Evolutionary conservation across 92 coral and sea anemone species (phyloP).

Genomic region (Metridium senile): DNA sequence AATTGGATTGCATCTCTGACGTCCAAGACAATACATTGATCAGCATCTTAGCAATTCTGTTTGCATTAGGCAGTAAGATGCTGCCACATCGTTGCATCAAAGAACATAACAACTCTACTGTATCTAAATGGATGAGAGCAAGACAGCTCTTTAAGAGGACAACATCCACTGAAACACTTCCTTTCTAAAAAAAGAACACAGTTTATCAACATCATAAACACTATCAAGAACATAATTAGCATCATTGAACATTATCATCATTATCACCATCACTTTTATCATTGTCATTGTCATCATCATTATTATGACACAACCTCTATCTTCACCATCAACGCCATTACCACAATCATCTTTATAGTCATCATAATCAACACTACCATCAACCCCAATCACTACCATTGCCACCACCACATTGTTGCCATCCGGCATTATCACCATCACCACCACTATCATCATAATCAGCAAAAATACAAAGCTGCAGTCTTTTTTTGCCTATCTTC

Average conservation of each 20-base stretch:
- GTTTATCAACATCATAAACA: not conserved
- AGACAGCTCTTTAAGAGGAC: constrained; percentile 58
- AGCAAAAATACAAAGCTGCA: not conserved
- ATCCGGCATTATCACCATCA: not conserved
- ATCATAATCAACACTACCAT: not conserved
- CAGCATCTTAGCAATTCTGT: constrained; percentile 40
- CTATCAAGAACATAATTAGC: not conserved
- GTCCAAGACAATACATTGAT: constrained; percentile 62
- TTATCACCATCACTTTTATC: not conserved
- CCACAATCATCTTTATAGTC: not conserved
- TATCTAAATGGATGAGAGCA: constrained; percentile 46
- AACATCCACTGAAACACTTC: constrained; percentile 53
- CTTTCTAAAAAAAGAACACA: constrained; percentile 12
- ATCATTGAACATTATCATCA: not conserved
- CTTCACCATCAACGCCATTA: not conserved
- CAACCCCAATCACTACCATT: not conserved
- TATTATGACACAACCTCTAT: not conserved
- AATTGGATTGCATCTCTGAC: constrained; percentile 5
- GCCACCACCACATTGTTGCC: not conserved
- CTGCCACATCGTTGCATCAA: constrained; percentile 54
- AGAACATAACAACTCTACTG: constrained; percentile 2
- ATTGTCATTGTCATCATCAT: not conserved
- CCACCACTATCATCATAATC: not conserved
- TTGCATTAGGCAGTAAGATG: constrained; percentile 49
- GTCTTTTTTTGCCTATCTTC: not conserved